Percentiles rank a stretch among this genome's conserved stretches.
These are phyloP conservation scores for Epistrophe grossulariae DNA, from an alignment of 2,888 invertebrate genomes.

Conservation along the genomic window DNA sequence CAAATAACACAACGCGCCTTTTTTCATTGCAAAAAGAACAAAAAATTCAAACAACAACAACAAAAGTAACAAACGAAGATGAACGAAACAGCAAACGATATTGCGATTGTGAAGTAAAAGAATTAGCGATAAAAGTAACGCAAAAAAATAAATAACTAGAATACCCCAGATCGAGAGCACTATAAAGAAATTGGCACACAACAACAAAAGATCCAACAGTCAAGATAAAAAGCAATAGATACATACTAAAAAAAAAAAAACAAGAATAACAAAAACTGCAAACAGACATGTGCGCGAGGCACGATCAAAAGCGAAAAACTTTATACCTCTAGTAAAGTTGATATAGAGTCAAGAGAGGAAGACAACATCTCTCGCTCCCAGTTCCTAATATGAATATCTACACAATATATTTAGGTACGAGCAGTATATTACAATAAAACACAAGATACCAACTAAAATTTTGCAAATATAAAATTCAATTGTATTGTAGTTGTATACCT, in stretches of 20 bases:
- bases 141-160: constrained; percentile 56
- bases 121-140: constrained; percentile 69
- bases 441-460: constrained; percentile 56
- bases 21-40: not conserved
- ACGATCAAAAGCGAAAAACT: constrained; percentile 41
- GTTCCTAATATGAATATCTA: constrained; percentile 19
- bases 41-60: constrained; percentile 3
- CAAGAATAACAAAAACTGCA: constrained; percentile 10
- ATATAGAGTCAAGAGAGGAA: constrained; percentile 6
- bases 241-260: constrained; percentile 25
- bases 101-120: constrained; percentile 13
- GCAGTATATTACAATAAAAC: not conserved
- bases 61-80: constrained; percentile 31
- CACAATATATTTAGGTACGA: not conserved
- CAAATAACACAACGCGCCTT: constrained; percentile 58
- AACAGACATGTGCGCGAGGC: constrained; percentile 65
- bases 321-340: constrained; percentile 14
- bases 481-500: constrained; percentile 36
- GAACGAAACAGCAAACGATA: constrained; percentile 21
- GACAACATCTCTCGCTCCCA: constrained; percentile 30
- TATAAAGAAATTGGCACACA: constrained; percentile 70
- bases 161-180: constrained; percentile 61
- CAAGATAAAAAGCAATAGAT: constrained; percentile 30
- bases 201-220: constrained; percentile 38
- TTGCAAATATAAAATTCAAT: constrained; percentile 59